Base-by-base conservation (phyloP, 2,797 vertebrate species). In the Vespertilio murinus region DNA sequence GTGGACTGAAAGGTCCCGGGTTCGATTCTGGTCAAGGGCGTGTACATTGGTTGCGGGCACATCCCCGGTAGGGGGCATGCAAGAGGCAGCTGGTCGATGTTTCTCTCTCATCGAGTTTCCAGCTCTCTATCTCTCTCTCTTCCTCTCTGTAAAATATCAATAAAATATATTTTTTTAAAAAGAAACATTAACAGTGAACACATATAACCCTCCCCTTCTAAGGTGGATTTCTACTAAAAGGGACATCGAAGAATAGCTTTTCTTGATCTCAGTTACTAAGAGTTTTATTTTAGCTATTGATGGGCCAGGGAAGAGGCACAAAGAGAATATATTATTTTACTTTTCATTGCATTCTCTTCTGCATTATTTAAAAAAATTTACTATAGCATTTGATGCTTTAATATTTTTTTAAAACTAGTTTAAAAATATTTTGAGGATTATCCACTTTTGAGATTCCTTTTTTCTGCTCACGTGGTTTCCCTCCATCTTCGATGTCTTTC, bases 361-460 rank as follows among this genome's bases (percentile, higher is more conserved):
- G 11, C 45, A 79, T 20, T 69, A 42, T 47, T 91, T 65, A 74
- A 61, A 61, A 12, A 7, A 2, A 3, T 47, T 88, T 30, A 67
- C 45, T 69, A 77, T 30, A 8, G 9, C 23, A 65, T 82, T 47
- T 95, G 35, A 61, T 47, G 56, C 30, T 80, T 92, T 56, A 25
- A 78, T 70, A 38, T 16, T 38, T 59, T 85, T 85, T 85, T n/a
- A 93, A 91, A 92, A 74, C 38, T 78, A 77, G 45, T 91, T 79
- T 87, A 49, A 59, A 35, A 88, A 69, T 88, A 87, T 47, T 87
- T 90, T 64, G 65, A 90, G 23, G 73, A 89, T 38, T 80, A 80
- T 8, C 49, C 23, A 74, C 49, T 75, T 91, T 25, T 59, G 38
- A 78, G 16, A 30, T 35, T 40, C 30, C 54, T 83, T 74, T 83